phyloP scores from a whole-genome alignment of 2,113 vertebrate genomes.

The Rhombomys opimus region DNA sequence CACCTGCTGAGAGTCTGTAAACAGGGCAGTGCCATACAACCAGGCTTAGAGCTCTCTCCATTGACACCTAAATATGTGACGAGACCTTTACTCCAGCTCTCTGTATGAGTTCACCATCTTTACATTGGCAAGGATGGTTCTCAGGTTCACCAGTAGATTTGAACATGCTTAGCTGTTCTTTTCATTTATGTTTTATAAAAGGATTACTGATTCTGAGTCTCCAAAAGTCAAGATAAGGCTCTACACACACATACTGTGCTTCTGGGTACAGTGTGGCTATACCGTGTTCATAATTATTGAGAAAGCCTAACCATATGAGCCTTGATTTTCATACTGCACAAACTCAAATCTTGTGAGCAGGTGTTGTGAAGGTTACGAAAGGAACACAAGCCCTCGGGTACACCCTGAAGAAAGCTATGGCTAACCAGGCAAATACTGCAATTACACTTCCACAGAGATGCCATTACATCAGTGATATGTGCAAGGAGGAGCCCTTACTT shows the following conservation, averaged over 20 bases:
- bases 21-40: not conserved
- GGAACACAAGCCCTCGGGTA: not conserved
- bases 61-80: not conserved
- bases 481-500: not conserved
- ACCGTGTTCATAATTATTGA: not conserved
- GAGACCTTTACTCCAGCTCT: not conserved
- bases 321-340: not conserved
- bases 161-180: not conserved
- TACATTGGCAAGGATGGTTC: not conserved
- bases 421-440: not conserved
- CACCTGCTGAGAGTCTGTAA: not conserved
- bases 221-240: not conserved
- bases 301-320: not conserved
- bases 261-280: not conserved
- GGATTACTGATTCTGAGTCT: not conserved
- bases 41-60: not conserved
- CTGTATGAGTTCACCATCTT: not conserved
- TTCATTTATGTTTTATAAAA: not conserved
- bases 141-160: conserved; percentile 1
- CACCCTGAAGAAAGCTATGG: not conserved
- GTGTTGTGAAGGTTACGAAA: not conserved
- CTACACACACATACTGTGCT: not conserved
- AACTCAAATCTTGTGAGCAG: not conserved
- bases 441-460: not conserved
- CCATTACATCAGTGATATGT: not conserved